phyloP scores from a whole-genome alignment of 1,140 invertebrate species.

The Galleria mellonella region DNA sequence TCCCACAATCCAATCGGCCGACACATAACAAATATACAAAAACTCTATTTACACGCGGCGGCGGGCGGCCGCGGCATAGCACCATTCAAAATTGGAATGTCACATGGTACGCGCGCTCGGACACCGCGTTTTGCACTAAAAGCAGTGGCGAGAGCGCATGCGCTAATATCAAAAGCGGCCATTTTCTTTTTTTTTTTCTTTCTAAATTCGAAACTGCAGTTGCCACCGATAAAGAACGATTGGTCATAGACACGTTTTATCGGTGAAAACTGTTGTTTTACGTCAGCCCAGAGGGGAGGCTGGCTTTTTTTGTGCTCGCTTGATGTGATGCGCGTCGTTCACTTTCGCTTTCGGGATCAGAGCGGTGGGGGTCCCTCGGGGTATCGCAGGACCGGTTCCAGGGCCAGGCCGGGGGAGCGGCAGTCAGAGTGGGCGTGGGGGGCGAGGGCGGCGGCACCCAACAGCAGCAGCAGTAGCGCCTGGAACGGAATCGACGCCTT shows the following conservation, averaged over 20 bases:
- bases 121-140: slow-evolving; percentile 28
- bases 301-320: slow-evolving; percentile 3
- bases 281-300: slow-evolving; percentile 11
- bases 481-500: slow-evolving; percentile 93
- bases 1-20: not conserved
- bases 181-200: slow-evolving; percentile 6
- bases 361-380: slow-evolving; percentile 92
- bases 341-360: slow-evolving; percentile 61
- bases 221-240: too few species aligned
- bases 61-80: slow-evolving; percentile 16
- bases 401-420: slow-evolving; percentile 86
- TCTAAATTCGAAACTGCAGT: not conserved
- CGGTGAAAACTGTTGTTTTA: not conserved
- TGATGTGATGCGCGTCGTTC: not conserved
- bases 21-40: slow-evolving; percentile 63
- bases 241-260: not conserved
- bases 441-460: slow-evolving; percentile 91
- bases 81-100: slow-evolving; percentile 17
- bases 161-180: slow-evolving; percentile 7
- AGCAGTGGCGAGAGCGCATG: slow-evolving; percentile 23
- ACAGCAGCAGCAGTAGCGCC: slow-evolving; percentile 89
- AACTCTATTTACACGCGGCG: slow-evolving; percentile 41
- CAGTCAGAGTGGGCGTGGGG: slow-evolving; percentile 89
- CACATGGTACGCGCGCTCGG: slow-evolving; percentile 16
- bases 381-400: slow-evolving; percentile 91